phyloP scores from a whole-genome alignment of 1,140 invertebrate species.

The Rhynchophorus ferrugineus region DNA sequence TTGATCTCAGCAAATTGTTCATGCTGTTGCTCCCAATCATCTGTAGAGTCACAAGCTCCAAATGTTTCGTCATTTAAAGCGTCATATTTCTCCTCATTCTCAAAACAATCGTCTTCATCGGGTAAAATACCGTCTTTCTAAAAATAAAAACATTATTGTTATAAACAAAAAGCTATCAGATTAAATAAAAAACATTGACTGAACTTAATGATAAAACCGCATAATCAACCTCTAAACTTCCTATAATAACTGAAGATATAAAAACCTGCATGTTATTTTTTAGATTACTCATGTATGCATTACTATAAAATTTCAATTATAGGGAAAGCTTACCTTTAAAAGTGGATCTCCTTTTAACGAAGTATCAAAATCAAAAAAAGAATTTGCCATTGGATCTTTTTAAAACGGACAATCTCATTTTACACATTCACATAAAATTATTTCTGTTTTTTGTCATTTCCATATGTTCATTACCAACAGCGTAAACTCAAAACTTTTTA shows the following conservation, averaged over 20 bases:
- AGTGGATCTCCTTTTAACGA: constrained; percentile 57
- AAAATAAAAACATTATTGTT: too few species aligned
- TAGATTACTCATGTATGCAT: too few species aligned
- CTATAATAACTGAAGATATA: too few species aligned
- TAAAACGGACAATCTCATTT: constrained; percentile 31
- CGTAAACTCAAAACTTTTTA: background rate
- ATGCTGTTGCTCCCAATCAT: constrained; percentile 69
- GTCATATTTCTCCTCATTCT: constrained; percentile 76
- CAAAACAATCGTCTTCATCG: constrained; percentile 52
- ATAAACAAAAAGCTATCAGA: constrained; percentile 5
- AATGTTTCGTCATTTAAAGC: constrained; percentile 87
- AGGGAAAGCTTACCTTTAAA: constrained; percentile 19
- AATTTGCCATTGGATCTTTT: constrained; percentile 67
- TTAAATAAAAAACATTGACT: too few species aligned
- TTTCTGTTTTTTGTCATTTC: constrained; percentile 10
- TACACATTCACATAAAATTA: constrained; percentile 7
- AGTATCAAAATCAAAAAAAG: constrained; percentile 73
- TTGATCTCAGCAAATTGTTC: constrained; percentile 57
- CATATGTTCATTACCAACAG: constrained; percentile 15
- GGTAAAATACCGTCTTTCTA: constrained; percentile 36
- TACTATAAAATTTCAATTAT: too few species aligned
- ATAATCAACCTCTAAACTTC: too few species aligned
- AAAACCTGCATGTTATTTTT: too few species aligned
- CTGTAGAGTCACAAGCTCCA: constrained; percentile 53
- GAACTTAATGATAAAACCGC: too few species aligned